A percentile compares a stretch with the other conserved stretches of the same genome.
These are phyloP conservation scores for Euleptes europaea DNA, from an alignment of 2,113 vertebrate genomes.

Conservation along the genomic window DNA sequence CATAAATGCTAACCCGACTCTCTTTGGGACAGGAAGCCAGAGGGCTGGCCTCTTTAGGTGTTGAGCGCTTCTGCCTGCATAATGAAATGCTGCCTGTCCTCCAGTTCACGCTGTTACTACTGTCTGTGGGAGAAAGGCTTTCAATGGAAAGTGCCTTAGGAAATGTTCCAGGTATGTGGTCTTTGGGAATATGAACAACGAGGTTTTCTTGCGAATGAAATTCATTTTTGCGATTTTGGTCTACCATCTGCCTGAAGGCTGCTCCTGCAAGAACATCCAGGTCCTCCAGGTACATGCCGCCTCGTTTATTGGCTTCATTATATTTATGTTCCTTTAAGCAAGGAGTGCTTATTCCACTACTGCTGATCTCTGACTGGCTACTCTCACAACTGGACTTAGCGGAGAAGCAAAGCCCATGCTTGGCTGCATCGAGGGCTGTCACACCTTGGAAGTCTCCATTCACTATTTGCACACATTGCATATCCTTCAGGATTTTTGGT, in stretches of 20 bases:
- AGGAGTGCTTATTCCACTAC: constrained; percentile 81
- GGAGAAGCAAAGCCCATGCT: constrained; percentile 56
- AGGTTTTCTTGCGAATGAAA: constrained; percentile 93
- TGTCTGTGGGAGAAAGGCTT: constrained; percentile 84
- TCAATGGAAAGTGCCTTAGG: constrained; percentile 97
- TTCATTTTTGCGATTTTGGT: constrained; percentile 83
- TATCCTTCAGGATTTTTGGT: constrained; percentile 80
- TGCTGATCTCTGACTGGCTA: constrained; percentile 81
- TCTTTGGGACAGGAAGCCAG: constrained; percentile 82
- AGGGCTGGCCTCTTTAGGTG: constrained; percentile 75
- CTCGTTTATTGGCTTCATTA: constrained; percentile 85
- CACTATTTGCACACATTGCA: constrained; percentile 81
- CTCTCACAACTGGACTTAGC: constrained; percentile 81
- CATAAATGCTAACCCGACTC: constrained; percentile 77
- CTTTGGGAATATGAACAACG: constrained; percentile 93
- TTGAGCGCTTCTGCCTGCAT: constrained; percentile 68
- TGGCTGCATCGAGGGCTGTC: constrained; percentile 37
- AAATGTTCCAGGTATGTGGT: constrained; percentile 97
- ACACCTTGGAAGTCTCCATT: constrained; percentile 76
- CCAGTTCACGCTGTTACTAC: constrained; percentile 79
- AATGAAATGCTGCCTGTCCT: constrained; percentile 81
- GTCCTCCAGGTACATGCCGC: constrained; percentile 92
- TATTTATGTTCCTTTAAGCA: constrained; percentile 83
- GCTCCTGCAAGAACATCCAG: constrained; percentile 81
- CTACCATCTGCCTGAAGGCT: constrained; percentile 70